Evolutionary conservation across 2,797 vertebrate species (phyloP), one percentile per base, ranked within the genome.

Genomic region (Sciurus vulgaris): DNA sequence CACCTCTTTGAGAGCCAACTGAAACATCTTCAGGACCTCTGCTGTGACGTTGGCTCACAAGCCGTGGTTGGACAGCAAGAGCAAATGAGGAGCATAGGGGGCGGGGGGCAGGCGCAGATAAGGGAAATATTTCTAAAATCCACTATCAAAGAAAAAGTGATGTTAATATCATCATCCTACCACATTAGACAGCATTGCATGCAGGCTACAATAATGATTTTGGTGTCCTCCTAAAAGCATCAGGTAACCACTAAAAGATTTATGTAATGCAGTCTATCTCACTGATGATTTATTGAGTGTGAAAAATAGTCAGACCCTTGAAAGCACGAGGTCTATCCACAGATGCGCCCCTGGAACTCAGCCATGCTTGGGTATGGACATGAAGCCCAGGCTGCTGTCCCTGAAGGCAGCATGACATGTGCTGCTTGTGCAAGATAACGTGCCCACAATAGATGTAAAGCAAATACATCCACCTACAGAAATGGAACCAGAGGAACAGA

Each of bases 291-390:
- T 85, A 91, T 10, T 92, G 83, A 35, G 69, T 67, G 24, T 89
- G 47, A 91, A 89, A 95, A 59, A 4, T 41, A 78, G 63, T 73
- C 63, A 65, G 76, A 82, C 41, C 69, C 54, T 89, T 85, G 33
- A 97, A 93, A 77, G 26, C 65, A 73, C 65, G 33, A 78, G 63
- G 83, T 83, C 89, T 76, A 65, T 65, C 89, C 81, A 69, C 84
- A 93, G 91, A 86, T 77, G 87, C 15, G 17, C 51, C 33, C 12
- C 2, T 95, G 94, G 94, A 82, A 93, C 51, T 35, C 86, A 51
- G 72, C 95, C 88, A 78, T 20, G 44, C 13, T 44, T n/a, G 10
- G 1, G 33, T 47, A 61, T 3, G 22, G 85, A 44, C 26, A 1
- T 24, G 61, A 59, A 81, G 54, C 67, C 72, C 76, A 63, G 54